These are phyloP conservation scores for Falco concolor DNA, from an alignment of 2,797 vertebrate species.

Conservation along the genomic window DNA sequence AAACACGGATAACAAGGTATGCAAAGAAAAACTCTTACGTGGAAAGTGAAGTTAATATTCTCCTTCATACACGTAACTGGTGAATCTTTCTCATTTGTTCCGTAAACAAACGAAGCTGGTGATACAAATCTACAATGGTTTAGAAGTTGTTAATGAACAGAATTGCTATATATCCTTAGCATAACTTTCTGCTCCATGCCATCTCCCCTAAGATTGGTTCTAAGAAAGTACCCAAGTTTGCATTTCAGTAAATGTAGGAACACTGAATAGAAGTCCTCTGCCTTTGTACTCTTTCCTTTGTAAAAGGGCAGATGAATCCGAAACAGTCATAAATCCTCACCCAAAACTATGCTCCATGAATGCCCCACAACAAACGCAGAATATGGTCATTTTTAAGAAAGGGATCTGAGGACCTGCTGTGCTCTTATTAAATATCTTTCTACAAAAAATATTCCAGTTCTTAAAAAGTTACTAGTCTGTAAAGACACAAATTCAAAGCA, in stretches of 20 bases:
- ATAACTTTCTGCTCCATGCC: background rate
- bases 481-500: background rate
- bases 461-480: background rate
- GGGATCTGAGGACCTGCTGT: background rate
- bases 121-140: conserved; percentile 75
- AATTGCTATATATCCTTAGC: background rate
- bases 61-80: conserved; percentile 79
- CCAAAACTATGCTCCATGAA: background rate
- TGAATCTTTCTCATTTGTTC: conserved; percentile 71
- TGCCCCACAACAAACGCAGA: background rate
- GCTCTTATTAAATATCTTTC: background rate
- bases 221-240: background rate
- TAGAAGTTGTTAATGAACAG: background rate
- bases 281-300: background rate
- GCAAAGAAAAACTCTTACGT: conserved; percentile 74
- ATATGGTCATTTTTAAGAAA: background rate
- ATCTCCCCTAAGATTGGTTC: background rate
- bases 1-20: background rate
- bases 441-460: background rate
- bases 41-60: conserved; percentile 88
- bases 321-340: background rate
- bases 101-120: conserved; percentile 85
- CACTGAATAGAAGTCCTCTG: background rate
- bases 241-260: background rate
- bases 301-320: background rate